phyloP scores from a whole-genome alignment of 2,113 vertebrate species.

The Nymphicus hollandicus region DNA sequence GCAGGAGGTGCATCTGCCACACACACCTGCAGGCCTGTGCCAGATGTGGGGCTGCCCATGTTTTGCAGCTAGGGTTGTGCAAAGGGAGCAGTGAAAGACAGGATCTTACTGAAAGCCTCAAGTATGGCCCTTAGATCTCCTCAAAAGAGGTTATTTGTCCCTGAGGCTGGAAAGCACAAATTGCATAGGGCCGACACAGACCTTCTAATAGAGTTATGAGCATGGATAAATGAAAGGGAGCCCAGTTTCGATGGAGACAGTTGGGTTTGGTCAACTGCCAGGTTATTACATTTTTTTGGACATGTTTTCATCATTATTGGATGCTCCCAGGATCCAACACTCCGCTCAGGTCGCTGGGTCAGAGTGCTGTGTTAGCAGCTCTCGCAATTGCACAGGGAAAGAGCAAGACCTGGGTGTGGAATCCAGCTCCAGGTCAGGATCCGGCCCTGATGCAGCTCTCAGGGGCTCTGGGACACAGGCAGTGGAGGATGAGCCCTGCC shows the following conservation, averaged over 20 bases:
- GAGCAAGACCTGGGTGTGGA: rapidly evolving
- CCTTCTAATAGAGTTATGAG: background rate
- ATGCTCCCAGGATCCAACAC: rapidly evolving
- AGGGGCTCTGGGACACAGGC: rapidly evolving
- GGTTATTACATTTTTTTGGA: background rate
- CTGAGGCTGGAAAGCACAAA: background rate
- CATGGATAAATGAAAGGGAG: background rate
- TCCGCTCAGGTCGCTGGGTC: rapidly evolving
- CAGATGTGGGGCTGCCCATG: background rate
- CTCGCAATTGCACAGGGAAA: rapidly evolving
- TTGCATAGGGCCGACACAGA: rapidly evolving
- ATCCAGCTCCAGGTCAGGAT: background rate
- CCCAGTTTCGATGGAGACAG: background rate
- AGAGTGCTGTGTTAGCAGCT: background rate
- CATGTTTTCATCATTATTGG: background rate
- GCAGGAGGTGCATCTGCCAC: background rate
- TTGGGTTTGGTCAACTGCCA: background rate
- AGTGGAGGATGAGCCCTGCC: background rate
- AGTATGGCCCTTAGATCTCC: background rate
- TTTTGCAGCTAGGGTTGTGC: background rate
- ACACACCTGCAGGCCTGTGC: rapidly evolving
- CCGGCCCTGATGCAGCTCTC: rapidly evolving
- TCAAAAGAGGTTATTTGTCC: background rate
- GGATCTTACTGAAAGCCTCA: background rate
- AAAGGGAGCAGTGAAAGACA: background rate